A percentile compares a stretch with the other conserved stretches of the same genome.
Evolutionary conservation across 2,888 invertebrate genomes (phyloP).

Genomic region (Mactromeris polynyma): DNA sequence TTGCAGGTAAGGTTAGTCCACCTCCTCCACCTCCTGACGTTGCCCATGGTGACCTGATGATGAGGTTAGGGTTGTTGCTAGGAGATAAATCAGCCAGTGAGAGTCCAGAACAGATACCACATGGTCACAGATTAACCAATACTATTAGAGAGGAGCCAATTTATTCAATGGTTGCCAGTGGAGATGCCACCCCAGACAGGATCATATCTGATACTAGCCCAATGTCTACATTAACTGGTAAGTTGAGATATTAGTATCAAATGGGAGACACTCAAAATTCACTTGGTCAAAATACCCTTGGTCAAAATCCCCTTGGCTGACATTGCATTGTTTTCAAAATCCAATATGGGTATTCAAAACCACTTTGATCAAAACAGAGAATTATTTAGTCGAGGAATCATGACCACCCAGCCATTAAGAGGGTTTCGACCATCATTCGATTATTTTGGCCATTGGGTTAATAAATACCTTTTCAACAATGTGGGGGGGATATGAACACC

Average conservation of each 20-base stretch:
- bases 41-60: constrained; percentile 93
- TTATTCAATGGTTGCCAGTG: constrained; percentile 89
- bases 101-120: constrained; percentile 61
- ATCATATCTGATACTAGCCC: constrained; percentile 95
- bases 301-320: no score
- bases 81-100: constrained; percentile 89
- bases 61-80: constrained; percentile 93
- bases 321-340: no score
- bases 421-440: no score
- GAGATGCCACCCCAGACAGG: constrained; percentile 89
- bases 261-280: no score
- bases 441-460: no score
- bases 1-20: constrained; percentile 75
- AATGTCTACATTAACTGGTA: constrained; percentile 94
- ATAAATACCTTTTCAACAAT: no score
- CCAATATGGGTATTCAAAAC: no score
- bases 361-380: no score
- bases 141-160: constrained; percentile 85
- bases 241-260: not conserved
- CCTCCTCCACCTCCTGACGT: constrained; percentile 87
- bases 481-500: no score
- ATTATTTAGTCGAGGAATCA: no score
- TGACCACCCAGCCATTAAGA: no score
- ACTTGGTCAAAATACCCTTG: no score
- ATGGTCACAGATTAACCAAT: constrained; percentile 53